Evolutionary conservation across 2,888 invertebrate genomes (phyloP), one percentile per base, ranked within the genome.

Genomic region (Pollenia amentaria): DNA sequence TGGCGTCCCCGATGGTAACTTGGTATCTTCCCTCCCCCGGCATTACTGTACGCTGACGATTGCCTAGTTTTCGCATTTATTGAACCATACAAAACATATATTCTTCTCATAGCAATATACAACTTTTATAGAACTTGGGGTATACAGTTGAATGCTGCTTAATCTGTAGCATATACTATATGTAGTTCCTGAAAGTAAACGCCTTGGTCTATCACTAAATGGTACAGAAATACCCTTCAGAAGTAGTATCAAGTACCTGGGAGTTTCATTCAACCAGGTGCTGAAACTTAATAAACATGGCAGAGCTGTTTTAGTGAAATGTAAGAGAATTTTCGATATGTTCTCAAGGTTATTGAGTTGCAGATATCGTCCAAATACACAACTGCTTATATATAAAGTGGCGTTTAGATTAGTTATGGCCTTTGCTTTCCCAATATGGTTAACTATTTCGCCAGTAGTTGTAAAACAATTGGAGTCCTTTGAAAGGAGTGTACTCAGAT

Each of bases 381-480:
- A 69, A n/a, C 48, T 69, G 9, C 16, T 69, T 29, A 51, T 48
- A n/a, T 67, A 51, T 14, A 51, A 69, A 69, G 44, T 57, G 11
- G 72, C 55, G 9, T 57, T 72, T 11, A 73, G 72, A 73, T 57
- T 60, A 14, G 16, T 57, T 8, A n/a, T 77, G 16, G n/a, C 46
- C 2, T 77, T 67, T 18, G 67, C n/a, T 0, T 67, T 77, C 6
- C 67, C 67, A 12, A 77, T 77, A 12, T 77, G 77, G 77, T 67
- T 77, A 16, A 51, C 77, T 8, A 77, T 77, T n/a, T 77, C 77
- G 1, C 55, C 65, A 55, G 44, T 44, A 44, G 65, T 65, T 10
- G 55, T 46, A 2, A 77, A 64, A 16, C 55, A 77, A 42, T 8
- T 77, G 2, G 65, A 67, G 7, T 12, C 55, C 7, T 65, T 77